Percentiles rank a stretch among this genome's conserved stretches.
Conservation (phyloP, 2,888 invertebrate genomes). For the Tipula unca region DNA sequence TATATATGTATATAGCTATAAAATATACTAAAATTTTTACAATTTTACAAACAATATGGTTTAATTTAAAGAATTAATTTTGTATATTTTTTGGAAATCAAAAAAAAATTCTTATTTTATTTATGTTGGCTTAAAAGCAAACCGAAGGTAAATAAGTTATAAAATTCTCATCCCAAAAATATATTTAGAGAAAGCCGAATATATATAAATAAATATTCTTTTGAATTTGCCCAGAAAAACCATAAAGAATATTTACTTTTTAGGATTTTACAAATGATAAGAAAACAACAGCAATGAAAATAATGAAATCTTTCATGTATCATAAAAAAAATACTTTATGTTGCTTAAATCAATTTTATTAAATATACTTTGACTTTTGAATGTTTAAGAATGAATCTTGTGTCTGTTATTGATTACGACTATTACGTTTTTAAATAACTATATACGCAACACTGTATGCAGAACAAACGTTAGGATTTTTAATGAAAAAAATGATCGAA, state of each 20-base stretch:
- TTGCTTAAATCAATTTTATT: not conserved
- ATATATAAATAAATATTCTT: not conserved
- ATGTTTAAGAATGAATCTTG: too few relatives aligned
- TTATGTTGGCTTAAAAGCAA: not conserved
- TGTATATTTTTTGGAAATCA: not conserved
- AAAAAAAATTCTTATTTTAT: not conserved
- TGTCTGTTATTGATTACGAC: too few relatives aligned
- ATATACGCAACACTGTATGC: too few relatives aligned
- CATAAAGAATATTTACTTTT: not conserved
- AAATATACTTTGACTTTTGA: too few relatives aligned
- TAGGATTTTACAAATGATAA: not conserved
- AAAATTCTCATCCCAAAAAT: not conserved
- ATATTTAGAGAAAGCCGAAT: not conserved
- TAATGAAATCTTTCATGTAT: not conserved
- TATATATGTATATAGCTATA: not conserved
- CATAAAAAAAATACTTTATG: not conserved
- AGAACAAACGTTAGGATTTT: too few relatives aligned
- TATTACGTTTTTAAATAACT: too few relatives aligned
- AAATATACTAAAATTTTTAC: not conserved
- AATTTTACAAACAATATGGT: not conserved
- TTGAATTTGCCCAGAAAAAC: not conserved
- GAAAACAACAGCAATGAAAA: not conserved
- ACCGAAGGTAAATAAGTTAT: not conserved
- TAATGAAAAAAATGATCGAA: too few relatives aligned
- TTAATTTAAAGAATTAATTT: not conserved